phyloP scores from a whole-genome alignment of 1,140 invertebrate species.

The Xylocopa sonorina region DNA sequence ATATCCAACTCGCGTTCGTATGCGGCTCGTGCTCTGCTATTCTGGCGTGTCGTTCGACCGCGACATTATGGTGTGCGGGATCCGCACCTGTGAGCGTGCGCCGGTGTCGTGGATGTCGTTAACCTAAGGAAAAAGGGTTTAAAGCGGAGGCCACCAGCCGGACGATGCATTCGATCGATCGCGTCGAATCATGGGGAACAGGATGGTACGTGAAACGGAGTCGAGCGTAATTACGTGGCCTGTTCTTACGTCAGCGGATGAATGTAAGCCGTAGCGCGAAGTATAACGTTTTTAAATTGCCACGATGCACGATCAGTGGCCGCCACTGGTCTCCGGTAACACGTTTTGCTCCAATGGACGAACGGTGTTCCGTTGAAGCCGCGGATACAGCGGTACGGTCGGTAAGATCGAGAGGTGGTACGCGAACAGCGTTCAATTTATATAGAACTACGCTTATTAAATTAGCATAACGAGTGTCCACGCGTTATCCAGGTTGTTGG shows the following conservation, averaged over 20 bases:
- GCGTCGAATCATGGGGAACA: constrained; percentile 5
- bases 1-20: constrained; percentile 7
- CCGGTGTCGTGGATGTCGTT: constrained; percentile 20
- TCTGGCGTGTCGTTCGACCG: not conserved
- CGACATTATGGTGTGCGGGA: too few relatives aligned
- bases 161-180: constrained; percentile 22
- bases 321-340: too few relatives aligned
- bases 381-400: constrained; percentile 1
- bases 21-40: not conserved
- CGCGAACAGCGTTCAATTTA: constrained; percentile 50
- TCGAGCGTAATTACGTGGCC: too few relatives aligned
- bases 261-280: too few relatives aligned
- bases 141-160: too few relatives aligned
- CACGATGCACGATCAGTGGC: too few relatives aligned
- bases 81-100: constrained; percentile 11
- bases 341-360: not conserved
- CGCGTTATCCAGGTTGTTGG: constrained; percentile 43
- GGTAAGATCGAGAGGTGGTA: constrained; percentile 10
- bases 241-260: too few relatives aligned
- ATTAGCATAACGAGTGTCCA: constrained; percentile 68
- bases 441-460: constrained; percentile 59
- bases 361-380: not conserved
- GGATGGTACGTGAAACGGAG: too few relatives aligned
- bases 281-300: too few relatives aligned
- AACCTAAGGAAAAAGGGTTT: not conserved